Conservation (phyloP, 1,140 invertebrate species). For the Chrysopa pallens region DNA sequence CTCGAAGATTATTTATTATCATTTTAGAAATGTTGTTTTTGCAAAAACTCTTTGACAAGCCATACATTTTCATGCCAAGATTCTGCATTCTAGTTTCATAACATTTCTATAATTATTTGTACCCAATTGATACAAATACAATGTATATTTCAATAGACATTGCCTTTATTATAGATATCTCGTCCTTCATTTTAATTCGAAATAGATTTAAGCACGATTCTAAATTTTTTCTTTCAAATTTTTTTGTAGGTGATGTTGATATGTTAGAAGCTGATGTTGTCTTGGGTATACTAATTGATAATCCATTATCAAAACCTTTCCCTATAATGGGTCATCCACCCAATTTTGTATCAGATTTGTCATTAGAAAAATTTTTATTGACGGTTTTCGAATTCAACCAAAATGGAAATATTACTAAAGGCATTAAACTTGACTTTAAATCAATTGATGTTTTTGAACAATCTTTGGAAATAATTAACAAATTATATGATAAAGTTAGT, state of each 20-base stretch:
- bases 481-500: constrained; percentile 23
- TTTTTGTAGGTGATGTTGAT: constrained; percentile 36
- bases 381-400: constrained; percentile 31
- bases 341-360: constrained; percentile 48
- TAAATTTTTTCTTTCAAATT: not conserved
- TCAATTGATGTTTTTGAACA: constrained; percentile 54
- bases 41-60: too few relatives aligned
- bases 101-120: too few relatives aligned
- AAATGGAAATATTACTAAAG: constrained; percentile 31
- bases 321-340: constrained; percentile 83
- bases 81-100: too few relatives aligned
- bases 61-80: too few relatives aligned
- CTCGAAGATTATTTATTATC: too few relatives aligned
- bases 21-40: too few relatives aligned
- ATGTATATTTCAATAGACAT: constrained; percentile 1
- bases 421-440: constrained; percentile 82
- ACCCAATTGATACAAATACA: constrained; percentile 11
- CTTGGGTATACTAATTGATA: constrained; percentile 36
- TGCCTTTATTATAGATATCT: constrained; percentile 3
- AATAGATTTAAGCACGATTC: constrained; percentile 1
- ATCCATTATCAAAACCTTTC: constrained; percentile 21
- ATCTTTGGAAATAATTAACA: constrained; percentile 35
- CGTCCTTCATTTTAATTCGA: not conserved
- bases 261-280: constrained; percentile 82
- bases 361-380: constrained; percentile 51